Base-by-base conservation (phyloP, 2,797 vertebrate species). In the Pipistrellus nathusii region DNA sequence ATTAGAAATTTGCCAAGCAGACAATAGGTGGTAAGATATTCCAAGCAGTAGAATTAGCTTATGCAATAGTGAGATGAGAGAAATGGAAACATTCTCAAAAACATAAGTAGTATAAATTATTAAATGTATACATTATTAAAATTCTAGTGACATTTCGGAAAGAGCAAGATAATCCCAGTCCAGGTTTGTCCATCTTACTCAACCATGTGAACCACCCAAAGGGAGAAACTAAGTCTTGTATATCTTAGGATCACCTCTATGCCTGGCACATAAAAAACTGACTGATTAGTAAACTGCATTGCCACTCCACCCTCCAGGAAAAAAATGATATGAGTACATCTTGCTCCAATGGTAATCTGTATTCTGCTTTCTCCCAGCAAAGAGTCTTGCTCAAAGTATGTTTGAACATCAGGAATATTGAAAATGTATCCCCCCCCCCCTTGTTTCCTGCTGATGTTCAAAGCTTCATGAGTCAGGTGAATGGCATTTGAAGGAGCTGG, bases 401-500 rank as follows among this genome's bases (percentile, higher is more conserved):
- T 87, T 30, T 71, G 66, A 88, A 72, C 85, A 90, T 73, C 84
- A 95, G 80, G 75, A 92, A 92, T 85, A 87, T 30, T 71, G 83
- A 91, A 82, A 85, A 88, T 85, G 27, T 85, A 88, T 76, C 76
- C 96, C 35, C 35, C 96, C 35, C 23, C 72, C 68, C 35, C 94
- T 93, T 76, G 32, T 59, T 95, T 92, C 90, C 77, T 96, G 44
- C 95, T 71, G 80, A 88, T 78, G 94, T 82, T 90, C 95, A 89
- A 86, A 95, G 90, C 83, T 80, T 85, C 72, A 41, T 95, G 96
- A 97, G 94, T 97, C 96, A 95, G 96, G 97, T 97, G 90, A 91
- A 96, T 92, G 96, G 96, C 55, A 97, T 97, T 96, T 96, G 96
- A 94, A 95, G 80, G 81, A 72, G 76, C 64, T 96, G 93, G 96